A percentile compares a stretch with the other conserved stretches of the same genome.
These are phyloP conservation scores for Motacilla alba DNA, from an alignment of 2,113 vertebrate genomes.

Conservation along the genomic window DNA sequence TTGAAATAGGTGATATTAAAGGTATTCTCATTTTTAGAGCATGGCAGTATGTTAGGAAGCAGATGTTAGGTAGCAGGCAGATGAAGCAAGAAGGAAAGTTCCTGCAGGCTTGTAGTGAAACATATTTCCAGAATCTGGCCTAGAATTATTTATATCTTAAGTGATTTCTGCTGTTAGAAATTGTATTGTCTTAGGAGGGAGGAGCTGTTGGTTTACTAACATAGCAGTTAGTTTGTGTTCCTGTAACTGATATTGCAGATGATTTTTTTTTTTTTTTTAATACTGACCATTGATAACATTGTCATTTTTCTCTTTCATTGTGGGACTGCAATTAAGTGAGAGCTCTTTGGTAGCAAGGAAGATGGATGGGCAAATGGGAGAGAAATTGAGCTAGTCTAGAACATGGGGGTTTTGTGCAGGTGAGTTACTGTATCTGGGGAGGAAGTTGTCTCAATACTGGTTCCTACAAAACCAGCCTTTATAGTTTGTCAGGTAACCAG, in stretches of 20 bases:
- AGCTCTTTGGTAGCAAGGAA: background rate
- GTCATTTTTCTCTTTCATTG: background rate
- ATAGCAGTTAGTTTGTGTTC: background rate
- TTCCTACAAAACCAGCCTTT: background rate
- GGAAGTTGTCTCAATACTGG: background rate
- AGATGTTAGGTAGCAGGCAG: background rate
- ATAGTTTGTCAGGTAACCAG: background rate
- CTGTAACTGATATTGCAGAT: background rate
- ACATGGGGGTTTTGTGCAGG: rapidly evolving
- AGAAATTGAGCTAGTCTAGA: background rate
- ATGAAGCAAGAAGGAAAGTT: background rate
- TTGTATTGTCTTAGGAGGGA: background rate
- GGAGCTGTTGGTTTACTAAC: background rate
- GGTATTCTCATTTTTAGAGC: background rate
- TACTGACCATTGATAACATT: background rate
- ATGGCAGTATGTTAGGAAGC: background rate
- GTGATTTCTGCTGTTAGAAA: background rate
- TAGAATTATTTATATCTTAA: background rate
- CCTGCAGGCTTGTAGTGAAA: background rate
- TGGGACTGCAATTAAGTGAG: background rate
- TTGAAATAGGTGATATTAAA: background rate
- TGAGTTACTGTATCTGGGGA: background rate
- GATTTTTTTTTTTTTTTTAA: background rate
- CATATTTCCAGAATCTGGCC: background rate
- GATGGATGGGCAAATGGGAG: background rate